Evolutionary conservation across 2,888 invertebrate species (phyloP).

Genomic region (Chrysina gloriosa): DNA sequence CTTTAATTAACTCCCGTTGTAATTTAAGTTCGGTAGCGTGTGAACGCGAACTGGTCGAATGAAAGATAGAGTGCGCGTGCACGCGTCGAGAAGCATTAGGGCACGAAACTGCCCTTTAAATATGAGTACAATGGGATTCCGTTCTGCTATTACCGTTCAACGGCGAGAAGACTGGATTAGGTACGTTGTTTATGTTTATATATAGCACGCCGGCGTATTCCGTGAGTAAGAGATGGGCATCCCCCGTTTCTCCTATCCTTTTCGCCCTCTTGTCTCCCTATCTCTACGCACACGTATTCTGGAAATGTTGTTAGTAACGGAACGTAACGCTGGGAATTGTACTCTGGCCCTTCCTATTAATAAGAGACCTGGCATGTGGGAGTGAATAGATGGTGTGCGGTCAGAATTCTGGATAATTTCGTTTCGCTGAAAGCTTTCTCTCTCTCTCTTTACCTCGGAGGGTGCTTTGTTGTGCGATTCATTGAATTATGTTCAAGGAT

Average conservation of each 20-base stretch:
- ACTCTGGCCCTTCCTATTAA: constrained; percentile 17
- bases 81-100: constrained; percentile 52
- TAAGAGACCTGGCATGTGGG: constrained; percentile 14
- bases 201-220: too few species aligned
- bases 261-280: not conserved
- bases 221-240: too few species aligned
- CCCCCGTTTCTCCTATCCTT: not conserved
- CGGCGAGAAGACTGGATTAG: constrained; percentile 10
- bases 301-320: constrained; percentile 22
- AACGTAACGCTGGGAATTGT: constrained; percentile 8
- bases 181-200: constrained; percentile 21
- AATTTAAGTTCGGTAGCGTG: constrained; percentile 54
- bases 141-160: constrained; percentile 11
- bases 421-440: constrained; percentile 5
- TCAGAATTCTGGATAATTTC: constrained; percentile 23
- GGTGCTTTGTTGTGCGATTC: not conserved
- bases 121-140: constrained; percentile 34
- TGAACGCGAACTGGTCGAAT: constrained; percentile 8
- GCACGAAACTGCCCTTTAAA: constrained; percentile 49
- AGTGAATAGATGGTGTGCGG: constrained; percentile 15
- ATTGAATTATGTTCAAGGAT: constrained; percentile 4
- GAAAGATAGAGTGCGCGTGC: constrained; percentile 50
- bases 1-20: constrained; percentile 60
- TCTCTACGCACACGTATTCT: not conserved
- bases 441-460: not conserved